A percentile compares a stretch with the other conserved stretches of the same genome.
Evolutionary conservation across 2,797 vertebrate species (phyloP).

Genomic region (Pangasius sanitwongsei): DNA sequence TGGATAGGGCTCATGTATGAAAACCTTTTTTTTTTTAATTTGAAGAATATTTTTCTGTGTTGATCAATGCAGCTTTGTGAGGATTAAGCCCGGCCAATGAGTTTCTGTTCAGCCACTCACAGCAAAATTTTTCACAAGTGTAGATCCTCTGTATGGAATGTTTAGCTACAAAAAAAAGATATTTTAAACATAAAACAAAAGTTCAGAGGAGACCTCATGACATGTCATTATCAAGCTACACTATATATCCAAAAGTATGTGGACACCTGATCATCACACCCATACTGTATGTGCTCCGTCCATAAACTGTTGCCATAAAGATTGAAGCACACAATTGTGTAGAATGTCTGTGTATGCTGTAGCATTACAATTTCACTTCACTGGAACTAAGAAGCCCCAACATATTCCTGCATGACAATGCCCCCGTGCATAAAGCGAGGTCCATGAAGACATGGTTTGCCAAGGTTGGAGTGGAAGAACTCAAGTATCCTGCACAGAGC

Average conservation of each 20-base stretch:
- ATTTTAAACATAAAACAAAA: not conserved
- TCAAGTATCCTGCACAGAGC: not conserved
- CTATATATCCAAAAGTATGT: not conserved
- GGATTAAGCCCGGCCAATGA: no score
- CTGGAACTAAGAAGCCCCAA: not conserved
- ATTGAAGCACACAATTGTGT: not conserved
- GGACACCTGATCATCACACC: not conserved
- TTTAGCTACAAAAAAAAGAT: not conserved
- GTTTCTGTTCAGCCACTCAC: not conserved
- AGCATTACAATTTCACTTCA: not conserved
- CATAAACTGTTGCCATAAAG: not conserved
- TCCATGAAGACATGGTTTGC: not conserved
- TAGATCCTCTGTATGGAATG: not conserved
- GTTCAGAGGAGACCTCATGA: not conserved
- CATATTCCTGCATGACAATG: not conserved
- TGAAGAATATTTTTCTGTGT: not conserved
- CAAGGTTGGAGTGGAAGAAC: not conserved
- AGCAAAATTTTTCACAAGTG: not conserved
- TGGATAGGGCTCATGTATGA: not conserved
- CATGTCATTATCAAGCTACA: not conserved
- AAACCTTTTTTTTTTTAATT: not conserved
- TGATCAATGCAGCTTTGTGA: not conserved
- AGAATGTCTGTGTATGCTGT: not conserved
- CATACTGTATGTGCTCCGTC: not conserved
- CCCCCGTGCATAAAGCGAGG: not conserved